A percentile compares a stretch with the other conserved stretches of the same genome.
Evolutionary conservation across 35 echinoderm and acorn worm species (phyloP).

Genomic region (Hemicentrotus pulcherrimus): DNA sequence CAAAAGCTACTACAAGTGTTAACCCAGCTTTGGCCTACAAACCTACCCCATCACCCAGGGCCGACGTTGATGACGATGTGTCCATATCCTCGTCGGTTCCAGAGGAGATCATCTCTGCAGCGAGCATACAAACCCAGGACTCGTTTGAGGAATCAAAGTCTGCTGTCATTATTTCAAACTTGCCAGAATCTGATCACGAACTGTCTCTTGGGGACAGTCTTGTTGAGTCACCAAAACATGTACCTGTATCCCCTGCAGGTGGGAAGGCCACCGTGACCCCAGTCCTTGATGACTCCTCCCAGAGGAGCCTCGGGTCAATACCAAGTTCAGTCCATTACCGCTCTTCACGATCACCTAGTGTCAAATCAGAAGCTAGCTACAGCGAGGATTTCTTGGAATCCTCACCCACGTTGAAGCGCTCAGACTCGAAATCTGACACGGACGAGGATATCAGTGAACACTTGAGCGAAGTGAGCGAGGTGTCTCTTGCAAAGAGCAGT

Average conservation of each 20-base stretch:
- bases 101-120: constrained; percentile 66
- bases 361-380: constrained; percentile 67
- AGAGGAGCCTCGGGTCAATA: constrained; percentile 1
- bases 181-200: constrained; percentile 49
- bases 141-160: constrained; percentile 25
- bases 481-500: constrained; percentile 63
- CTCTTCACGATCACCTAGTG: constrained; percentile 25
- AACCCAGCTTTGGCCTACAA: background rate
- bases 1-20: background rate
- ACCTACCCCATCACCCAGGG: background rate
- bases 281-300: constrained; percentile 13
- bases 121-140: constrained; percentile 47
- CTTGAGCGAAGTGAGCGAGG: constrained; percentile 70
- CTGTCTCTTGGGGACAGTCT: background rate
- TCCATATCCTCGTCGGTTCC: constrained; percentile 50
- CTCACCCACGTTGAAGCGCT: constrained; percentile 54
- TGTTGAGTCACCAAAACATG: background rate
- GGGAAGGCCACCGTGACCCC: background rate
- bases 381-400: constrained; percentile 80
- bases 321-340: constrained; percentile 34
- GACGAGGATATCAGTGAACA: constrained; percentile 99
- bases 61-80: constrained; percentile 20
- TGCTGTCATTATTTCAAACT: constrained; percentile 26
- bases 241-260: background rate
- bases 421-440: constrained; percentile 69